Base-by-base conservation (phyloP, 1,140 invertebrate genomes). In the Chironomus striatipennis region DNA sequence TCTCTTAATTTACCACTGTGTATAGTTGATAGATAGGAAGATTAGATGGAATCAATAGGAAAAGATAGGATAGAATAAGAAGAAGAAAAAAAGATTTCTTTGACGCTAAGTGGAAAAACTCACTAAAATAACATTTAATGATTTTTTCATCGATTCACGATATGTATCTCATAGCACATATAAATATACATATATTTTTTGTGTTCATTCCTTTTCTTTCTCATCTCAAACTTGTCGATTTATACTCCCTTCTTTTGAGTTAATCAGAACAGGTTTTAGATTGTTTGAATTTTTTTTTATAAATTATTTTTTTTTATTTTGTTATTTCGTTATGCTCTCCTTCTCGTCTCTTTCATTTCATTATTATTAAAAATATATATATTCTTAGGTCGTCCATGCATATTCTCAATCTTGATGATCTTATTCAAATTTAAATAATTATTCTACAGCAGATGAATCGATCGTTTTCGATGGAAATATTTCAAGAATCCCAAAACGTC, bases 371-470 rank as follows among this genome's bases (percentile, higher is more conserved):
- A 34, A 34, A n/a, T 57, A 57, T 57, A 57, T 57, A n/a, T 57
- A 57, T 57, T 57, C 47, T 57, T 57, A 15, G 47, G 47, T 57
- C 47, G 47, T 57, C 20, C 65, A 70, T 70, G 65, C 65, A 70
- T 70, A 70, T 70, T 70, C 65, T 70, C 47, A 21, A 70, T 70
- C 65, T 70, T 70, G 65, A 70, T 70, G 65, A 20, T 70, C 17
- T 70, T 70, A 70, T 70, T 70, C 65, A 70, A 70, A 70, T 70
- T 70, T 70, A 21, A 70, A 70, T 57, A 70, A 70, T 70, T 70
- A 70, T 70, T 70, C 65, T 57, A 57, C 47, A 57, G 47, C 47
- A 57, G 47, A 57, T 57, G 47, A 57, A 57, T 57, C 47, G 47
- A 57, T 57, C 47, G 47, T 57, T 57, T 57, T 57, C 47, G 47